These are phyloP conservation scores for Aquatica leii DNA, from an alignment of 2,888 invertebrate genomes.

Conservation along the genomic window DNA sequence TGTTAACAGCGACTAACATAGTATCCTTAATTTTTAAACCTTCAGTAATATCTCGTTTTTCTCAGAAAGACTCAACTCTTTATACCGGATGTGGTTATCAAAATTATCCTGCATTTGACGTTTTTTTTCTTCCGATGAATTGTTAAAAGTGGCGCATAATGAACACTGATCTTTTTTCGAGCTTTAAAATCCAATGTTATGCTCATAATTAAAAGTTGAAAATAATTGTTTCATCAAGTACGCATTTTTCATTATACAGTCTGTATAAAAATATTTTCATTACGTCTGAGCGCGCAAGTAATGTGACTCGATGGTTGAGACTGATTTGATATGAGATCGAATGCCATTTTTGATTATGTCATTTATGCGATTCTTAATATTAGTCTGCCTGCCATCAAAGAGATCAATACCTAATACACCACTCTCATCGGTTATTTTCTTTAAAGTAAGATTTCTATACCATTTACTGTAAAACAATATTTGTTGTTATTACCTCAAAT, in stretches of 20 bases:
- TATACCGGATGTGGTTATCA: slow-evolving; percentile 4
- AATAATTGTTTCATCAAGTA: neutral
- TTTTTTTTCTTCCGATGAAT: slow-evolving; percentile 10
- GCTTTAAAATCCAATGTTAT: neutral
- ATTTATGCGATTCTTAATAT: neutral
- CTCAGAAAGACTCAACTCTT: slow-evolving; percentile 10
- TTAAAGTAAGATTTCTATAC: neutral
- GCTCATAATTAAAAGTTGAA: slow-evolving; percentile 1
- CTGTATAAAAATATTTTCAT: neutral
- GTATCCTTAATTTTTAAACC: neutral
- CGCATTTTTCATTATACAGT: slow-evolving; percentile 2
- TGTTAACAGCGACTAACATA: neutral
- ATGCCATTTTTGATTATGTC: neutral
- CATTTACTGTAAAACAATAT: neutral
- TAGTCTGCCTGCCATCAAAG: neutral
- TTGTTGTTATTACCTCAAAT: neutral
- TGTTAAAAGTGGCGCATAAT: slow-evolving; percentile 13
- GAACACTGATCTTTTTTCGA: slow-evolving; percentile 24
- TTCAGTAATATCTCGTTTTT: neutral
- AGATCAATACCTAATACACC: neutral
- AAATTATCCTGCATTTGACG: neutral
- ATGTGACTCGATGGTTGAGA: neutral
- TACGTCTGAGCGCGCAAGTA: neutral
- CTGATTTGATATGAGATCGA: slow-evolving; percentile 1
- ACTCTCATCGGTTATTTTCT: neutral